phyloP scores from a whole-genome alignment of 2,888 invertebrate species.

The Drosophila buzzatii region DNA sequence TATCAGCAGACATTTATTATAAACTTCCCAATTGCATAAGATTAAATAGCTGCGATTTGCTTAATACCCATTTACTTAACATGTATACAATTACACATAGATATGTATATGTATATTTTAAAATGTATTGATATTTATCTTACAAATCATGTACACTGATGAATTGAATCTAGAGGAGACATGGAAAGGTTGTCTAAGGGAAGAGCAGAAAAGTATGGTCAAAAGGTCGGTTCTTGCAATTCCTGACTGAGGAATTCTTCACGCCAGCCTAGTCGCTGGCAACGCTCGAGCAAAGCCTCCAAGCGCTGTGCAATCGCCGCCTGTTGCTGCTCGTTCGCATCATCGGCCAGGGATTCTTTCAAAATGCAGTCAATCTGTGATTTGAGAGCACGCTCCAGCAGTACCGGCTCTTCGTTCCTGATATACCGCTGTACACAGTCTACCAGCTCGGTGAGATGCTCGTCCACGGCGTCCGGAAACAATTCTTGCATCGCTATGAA shows the following conservation, averaged over 20 bases:
- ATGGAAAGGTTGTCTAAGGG: neutral
- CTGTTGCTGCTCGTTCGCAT: neutral
- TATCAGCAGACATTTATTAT: neutral
- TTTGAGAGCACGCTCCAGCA: slow-evolving; percentile 63
- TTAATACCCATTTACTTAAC: slow-evolving; percentile 15
- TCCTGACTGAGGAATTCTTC: slow-evolving; percentile 60
- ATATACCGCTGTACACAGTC: slow-evolving; percentile 85
- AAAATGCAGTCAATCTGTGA: slow-evolving; percentile 61
- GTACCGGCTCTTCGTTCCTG: slow-evolving; percentile 52
- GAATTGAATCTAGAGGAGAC: slow-evolving; percentile 17
- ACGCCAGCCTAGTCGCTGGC: slow-evolving; percentile 69
- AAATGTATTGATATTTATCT: slow-evolving; percentile 10
- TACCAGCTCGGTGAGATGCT: slow-evolving; percentile 92
- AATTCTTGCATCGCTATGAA: slow-evolving; percentile 91
- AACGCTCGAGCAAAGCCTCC: slow-evolving; percentile 56
- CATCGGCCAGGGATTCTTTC: slow-evolving; percentile 6
- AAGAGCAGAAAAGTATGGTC: slow-evolving; percentile 3
- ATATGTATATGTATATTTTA: neutral
- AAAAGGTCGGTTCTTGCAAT: slow-evolving; percentile 25
- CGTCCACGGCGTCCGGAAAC: slow-evolving; percentile 90
- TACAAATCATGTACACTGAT: slow-evolving; percentile 16
- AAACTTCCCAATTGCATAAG: neutral
- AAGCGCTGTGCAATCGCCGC: slow-evolving; percentile 37
- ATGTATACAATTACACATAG: neutral
- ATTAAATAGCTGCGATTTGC: neutral